Base-by-base conservation (phyloP, 2,113 vertebrate genomes). In the Dissostichus mawsoni region DNA sequence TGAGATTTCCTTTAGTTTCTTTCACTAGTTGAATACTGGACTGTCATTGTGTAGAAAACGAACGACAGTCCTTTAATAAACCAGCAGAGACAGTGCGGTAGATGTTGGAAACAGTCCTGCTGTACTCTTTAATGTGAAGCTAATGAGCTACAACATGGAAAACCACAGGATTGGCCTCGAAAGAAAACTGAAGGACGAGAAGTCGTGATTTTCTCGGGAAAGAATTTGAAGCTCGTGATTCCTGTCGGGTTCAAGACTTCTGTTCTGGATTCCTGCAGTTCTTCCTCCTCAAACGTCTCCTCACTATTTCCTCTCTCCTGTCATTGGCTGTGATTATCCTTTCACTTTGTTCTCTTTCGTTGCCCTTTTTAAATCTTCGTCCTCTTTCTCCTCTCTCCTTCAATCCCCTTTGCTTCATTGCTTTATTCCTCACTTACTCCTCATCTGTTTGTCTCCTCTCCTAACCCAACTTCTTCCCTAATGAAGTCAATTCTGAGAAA, bases 101-200 rank as follows among this genome's bases (percentile, higher is more conserved):
- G 69, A 67, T 58, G 10, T 55, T 80, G 89, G 89, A 87, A 91
- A 87, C 79, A n/a, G 65, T 67, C 71, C 41, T 55, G 66, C 29
- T 18, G 69, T 18, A 13, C 17, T n/a, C 68, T 83, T 82, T n/a
- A 56, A 87, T 78, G 78, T 89, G 83, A 89, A 74, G 85, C 63
- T 90, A 88, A 91, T 81, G 81, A 10, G 63, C 74, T 83, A 51
- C 83, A 90, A 75, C 87, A 8, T 88, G 86, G 82, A 88, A 90
- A 90, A 90, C 83, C 84, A 44, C 83, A 1, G 36, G 25, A 72
- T 44, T 59, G 76, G 67, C 65, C 45, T 48, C 51, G 76, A 64
- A 20, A 23, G 68, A 10, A 17, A 8, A 12, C 3, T 20, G 50
- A 72, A 36, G 73, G 71, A 5, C 55, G 50, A 63, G 69, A 29